Conservation (phyloP, 2,797 vertebrate genomes). For the Cichlasoma orientale region DNA sequence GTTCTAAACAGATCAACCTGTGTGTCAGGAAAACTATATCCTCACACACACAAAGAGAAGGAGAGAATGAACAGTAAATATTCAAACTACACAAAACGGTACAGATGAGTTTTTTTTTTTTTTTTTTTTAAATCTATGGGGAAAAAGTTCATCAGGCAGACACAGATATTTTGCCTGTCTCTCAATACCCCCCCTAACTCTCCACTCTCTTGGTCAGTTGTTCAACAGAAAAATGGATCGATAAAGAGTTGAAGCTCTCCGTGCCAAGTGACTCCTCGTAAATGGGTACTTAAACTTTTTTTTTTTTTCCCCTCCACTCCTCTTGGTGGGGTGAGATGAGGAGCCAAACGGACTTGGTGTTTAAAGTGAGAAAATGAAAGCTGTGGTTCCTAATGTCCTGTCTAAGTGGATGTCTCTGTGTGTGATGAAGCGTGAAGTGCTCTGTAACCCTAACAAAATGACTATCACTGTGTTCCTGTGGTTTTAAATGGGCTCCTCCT, state of each 20-base stretch:
- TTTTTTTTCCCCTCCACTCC: slow-evolving; percentile 35
- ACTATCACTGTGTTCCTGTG: slow-evolving; percentile 75
- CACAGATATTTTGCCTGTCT: slow-evolving; percentile 64
- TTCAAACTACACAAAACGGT: slow-evolving; percentile 76
- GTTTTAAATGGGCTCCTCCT: slow-evolving; percentile 69
- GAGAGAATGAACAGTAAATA: slow-evolving; percentile 79
- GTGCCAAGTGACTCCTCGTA: slow-evolving; percentile 80
- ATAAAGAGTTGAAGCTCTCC: slow-evolving; percentile 84
- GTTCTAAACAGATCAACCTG: slow-evolving; percentile 85
- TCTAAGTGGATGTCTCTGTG: slow-evolving; percentile 81
- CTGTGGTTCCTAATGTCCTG: slow-evolving; percentile 79
- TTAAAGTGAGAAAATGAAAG: slow-evolving; percentile 80
- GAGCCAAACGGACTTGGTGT: slow-evolving; percentile 68
- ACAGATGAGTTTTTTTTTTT: slow-evolving; percentile 45
- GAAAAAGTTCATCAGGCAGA: neutral
- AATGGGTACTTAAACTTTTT: slow-evolving; percentile 78
- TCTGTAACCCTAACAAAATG: slow-evolving; percentile 81
- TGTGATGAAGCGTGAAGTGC: slow-evolving; percentile 80
- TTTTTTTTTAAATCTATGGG: slow-evolving; percentile 34
- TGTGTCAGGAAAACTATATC: slow-evolving; percentile 84
- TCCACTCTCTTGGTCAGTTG: slow-evolving; percentile 80
- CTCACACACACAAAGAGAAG: slow-evolving; percentile 80
- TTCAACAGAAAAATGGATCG: slow-evolving; percentile 83
- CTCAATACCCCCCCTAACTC: slow-evolving; percentile 68
- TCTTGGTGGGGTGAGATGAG: slow-evolving; percentile 57